Base-by-base conservation (phyloP, 2,113 vertebrate genomes). In the Pseudorhombus dupliciocellatus region DNA sequence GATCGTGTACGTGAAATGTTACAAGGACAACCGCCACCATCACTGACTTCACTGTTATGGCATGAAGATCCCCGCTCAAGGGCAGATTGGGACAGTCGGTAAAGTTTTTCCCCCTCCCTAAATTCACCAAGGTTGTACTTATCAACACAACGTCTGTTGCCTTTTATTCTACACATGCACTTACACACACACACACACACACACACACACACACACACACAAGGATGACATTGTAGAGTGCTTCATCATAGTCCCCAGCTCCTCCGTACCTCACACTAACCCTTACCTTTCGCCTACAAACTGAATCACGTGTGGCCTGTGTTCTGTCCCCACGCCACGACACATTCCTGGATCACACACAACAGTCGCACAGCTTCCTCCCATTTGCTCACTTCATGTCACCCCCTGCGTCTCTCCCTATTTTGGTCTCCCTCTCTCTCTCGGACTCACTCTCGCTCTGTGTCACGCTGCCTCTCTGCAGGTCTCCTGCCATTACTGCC, bases 351-450 rank as follows among this genome's bases (percentile, higher is more conserved):
- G 26, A 28, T 28, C 31, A 34, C 31, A 34, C 30, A 30, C 26
- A 31, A 31, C 4, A 31, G 31, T 59, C 21, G 18, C 46, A 20
- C 3, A 21, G 4, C 5, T 50, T n/a, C 7, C 21, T 28, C 10
- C 21, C 18, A 37, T 52, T n/a, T 28, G 53, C 66, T 71, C 26
- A 37, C 37, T 70, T 51, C 59, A n/a, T 44, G 52, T 57, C 73
- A n/a, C 61, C 51, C 22, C 50, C 51, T 7, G 2, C 58, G 9
- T 66, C 67, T 21, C 30, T 26, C 31, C 20, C 65, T 67, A 73
- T 73, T 85, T 81, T 26, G 30, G 30, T 81, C 77, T 61, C 18
- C 34, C 14, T 14, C 24, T 71, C 58, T 40, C 51, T 76, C 58
- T 56, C 54, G 28, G 40, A 24, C 30, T 30, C 37, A 52, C 18